Conservation (phyloP, 2,888 invertebrate genomes). For the Camptogramma bilineatum region DNA sequence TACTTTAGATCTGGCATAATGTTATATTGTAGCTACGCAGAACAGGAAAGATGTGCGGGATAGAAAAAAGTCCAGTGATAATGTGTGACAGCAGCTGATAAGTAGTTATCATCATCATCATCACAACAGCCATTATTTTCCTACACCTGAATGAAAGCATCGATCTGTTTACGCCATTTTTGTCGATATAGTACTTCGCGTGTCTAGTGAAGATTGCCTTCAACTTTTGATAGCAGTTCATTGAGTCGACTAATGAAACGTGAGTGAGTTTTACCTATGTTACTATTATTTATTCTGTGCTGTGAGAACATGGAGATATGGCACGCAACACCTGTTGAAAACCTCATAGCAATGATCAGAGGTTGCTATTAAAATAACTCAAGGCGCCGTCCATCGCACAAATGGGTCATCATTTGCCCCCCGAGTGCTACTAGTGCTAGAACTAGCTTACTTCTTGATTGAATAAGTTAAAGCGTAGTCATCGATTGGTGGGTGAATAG, state of each 20-base stretch:
- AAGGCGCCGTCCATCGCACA: slow-evolving; percentile 11
- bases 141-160: too few species aligned
- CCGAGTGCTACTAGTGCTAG: not conserved
- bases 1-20: too few species aligned
- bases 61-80: too few species aligned
- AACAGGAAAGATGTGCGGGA: too few species aligned
- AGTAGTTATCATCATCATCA: too few species aligned
- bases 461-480: too few species aligned
- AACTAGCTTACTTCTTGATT: not conserved
- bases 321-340: slow-evolving; percentile 26
- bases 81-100: too few species aligned
- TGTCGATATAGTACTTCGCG: not conserved
- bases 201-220: not conserved
- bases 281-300: not conserved
- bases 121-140: too few species aligned
- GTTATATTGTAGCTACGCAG: too few species aligned
- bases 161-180: not conserved
- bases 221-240: not conserved
- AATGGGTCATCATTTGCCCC: slow-evolving; percentile 3
- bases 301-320: not conserved
- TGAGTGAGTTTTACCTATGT: not conserved
- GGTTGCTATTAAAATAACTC: slow-evolving; percentile 20
- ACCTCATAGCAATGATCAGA: slow-evolving; percentile 11
- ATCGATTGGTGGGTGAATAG: too few species aligned
- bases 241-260: not conserved